Conservation (phyloP, 2,888 invertebrate species). For the Acleris cristana region DNA sequence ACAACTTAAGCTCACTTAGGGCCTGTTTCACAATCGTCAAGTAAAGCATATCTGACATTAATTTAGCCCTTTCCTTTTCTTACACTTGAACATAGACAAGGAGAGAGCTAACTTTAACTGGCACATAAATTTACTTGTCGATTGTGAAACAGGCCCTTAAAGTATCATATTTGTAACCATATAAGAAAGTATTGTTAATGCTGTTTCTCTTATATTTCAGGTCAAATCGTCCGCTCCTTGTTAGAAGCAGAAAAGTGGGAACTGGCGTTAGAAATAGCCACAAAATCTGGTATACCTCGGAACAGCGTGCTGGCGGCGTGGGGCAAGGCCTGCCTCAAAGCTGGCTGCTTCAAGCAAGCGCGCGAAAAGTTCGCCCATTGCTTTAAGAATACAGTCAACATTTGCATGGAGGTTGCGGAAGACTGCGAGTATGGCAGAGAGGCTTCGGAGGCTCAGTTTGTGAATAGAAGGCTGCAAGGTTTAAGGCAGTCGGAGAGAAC, state of each 20-base stretch:
- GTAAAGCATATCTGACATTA: too few species aligned
- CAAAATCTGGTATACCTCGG: constrained; percentile 92
- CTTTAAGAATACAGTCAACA: constrained; percentile 67
- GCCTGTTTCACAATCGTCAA: too few species aligned
- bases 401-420: constrained; percentile 64
- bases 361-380: constrained; percentile 87
- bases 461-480: constrained; percentile 54
- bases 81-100: too few species aligned
- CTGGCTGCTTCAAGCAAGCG: constrained; percentile 91
- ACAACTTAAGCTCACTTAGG: too few species aligned
- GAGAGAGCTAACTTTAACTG: too few species aligned
- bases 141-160: too few species aligned
- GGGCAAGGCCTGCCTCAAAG: constrained; percentile 92
- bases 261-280: constrained; percentile 92
- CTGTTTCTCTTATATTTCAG: constrained; percentile 54
- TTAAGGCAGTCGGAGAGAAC: constrained; percentile 58
- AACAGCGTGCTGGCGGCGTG: constrained; percentile 93
- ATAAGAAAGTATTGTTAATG: too few species aligned
- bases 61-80: too few species aligned
- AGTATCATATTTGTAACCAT: too few species aligned
- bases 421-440: constrained; percentile 73
- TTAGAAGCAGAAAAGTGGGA: constrained; percentile 94
- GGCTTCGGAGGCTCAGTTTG: constrained; percentile 64
- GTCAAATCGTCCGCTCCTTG: constrained; percentile 87
- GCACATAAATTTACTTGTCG: too few species aligned